Percentiles rank a stretch among this genome's conserved stretches.
Conservation (phyloP, 2,888 invertebrate genomes). For the Amphimallon solstitiale region DNA sequence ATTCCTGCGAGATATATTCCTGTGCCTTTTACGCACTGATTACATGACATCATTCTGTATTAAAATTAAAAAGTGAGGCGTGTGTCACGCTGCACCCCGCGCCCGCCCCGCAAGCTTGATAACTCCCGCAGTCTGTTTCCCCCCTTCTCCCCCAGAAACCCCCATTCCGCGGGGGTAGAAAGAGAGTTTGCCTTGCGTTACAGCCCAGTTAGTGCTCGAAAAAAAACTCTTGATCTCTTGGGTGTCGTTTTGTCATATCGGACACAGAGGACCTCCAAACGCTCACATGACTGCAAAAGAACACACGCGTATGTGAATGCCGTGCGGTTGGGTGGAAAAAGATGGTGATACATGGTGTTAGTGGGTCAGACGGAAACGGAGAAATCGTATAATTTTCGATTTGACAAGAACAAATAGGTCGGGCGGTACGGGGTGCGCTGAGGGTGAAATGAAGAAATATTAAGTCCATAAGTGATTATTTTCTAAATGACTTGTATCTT, state of each 20-base stretch:
- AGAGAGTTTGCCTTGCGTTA: not conserved
- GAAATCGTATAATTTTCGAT: slow-evolving; percentile 18
- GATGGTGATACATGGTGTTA: not conserved
- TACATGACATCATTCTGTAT: slow-evolving; percentile 61
- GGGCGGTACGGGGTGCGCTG: not conserved
- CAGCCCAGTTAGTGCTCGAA: not conserved
- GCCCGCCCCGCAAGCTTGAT: not conserved
- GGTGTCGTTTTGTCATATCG: slow-evolving; percentile 31
- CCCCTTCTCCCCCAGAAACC: not conserved
- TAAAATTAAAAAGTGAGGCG: slow-evolving; percentile 58
- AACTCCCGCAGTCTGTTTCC: not conserved
- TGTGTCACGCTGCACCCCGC: slow-evolving; percentile 28
- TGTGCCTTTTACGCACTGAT: slow-evolving; percentile 59
- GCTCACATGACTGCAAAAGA: slow-evolving; percentile 1
- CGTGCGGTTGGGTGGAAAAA: not conserved
- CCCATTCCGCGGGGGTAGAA: not conserved
- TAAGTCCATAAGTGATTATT: slow-evolving; percentile 27
- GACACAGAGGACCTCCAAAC: slow-evolving; percentile 19
- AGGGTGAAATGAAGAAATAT: slow-evolving; percentile 16
- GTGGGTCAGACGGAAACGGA: slow-evolving; percentile 2
- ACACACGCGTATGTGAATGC: not conserved
- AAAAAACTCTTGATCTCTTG: slow-evolving; percentile 24
- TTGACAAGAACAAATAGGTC: slow-evolving; percentile 27
- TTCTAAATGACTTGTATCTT: slow-evolving; percentile 7
- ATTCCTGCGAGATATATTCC: slow-evolving; percentile 58